A percentile compares a stretch with the other conserved stretches of the same genome.
Conservation (phyloP, 2,113 vertebrate species). For the Rynchops niger region DNA sequence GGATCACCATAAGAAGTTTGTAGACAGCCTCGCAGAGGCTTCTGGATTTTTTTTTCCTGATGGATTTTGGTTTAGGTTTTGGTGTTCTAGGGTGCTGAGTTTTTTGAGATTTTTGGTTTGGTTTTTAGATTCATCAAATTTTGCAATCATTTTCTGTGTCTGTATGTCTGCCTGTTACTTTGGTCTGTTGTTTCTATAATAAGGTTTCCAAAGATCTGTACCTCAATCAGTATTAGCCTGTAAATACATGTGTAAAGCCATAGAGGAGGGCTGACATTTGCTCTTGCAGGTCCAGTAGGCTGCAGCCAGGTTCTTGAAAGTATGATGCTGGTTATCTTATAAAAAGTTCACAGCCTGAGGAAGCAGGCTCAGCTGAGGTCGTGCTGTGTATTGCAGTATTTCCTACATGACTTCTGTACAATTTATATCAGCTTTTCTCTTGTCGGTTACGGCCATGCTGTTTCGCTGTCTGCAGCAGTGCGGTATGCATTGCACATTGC, state of each 20-base stretch:
- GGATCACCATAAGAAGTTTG: background rate
- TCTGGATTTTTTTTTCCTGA: background rate
- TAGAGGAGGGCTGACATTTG: background rate
- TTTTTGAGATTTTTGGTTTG: background rate
- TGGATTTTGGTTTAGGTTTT: background rate
- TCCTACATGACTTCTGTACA: background rate
- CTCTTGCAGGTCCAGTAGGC: background rate
- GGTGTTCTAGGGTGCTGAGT: background rate
- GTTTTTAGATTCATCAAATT: background rate
- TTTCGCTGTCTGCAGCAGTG: background rate
- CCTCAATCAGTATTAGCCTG: background rate
- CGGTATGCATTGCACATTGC: background rate
- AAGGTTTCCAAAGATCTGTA: background rate
- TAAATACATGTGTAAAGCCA: background rate
- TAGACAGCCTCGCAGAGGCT: background rate
- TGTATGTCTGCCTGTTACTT: background rate
- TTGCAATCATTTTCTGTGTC: background rate
- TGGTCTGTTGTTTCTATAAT: background rate
- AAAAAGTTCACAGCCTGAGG: background rate
- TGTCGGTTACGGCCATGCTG: background rate
- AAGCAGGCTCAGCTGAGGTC: background rate
- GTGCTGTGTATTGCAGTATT: background rate
- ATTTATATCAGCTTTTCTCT: background rate
- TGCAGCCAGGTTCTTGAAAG: background rate
- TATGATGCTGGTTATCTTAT: background rate